Evolutionary conservation across 1,140 invertebrate genomes (phyloP).

Genomic region (Euura lappo): DNA sequence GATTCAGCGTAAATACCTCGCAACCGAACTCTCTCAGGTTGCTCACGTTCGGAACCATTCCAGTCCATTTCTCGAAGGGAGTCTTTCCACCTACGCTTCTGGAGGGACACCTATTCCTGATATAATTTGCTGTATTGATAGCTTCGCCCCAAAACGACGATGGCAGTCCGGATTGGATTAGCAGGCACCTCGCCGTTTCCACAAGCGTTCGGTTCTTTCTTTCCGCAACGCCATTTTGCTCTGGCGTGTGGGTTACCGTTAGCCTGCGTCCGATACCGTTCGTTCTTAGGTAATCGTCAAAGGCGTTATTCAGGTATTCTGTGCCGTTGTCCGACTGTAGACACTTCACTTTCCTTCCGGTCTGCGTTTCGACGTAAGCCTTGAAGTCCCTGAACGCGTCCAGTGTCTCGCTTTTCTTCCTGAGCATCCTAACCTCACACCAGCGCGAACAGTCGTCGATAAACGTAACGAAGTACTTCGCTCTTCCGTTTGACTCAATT

Average conservation of each 20-base stretch:
- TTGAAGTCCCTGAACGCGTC: conserved; percentile 45
- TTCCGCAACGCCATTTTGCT: conserved; percentile 47
- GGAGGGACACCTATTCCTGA: conserved; percentile 35
- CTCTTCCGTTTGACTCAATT: conserved; percentile 39
- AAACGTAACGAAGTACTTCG: conserved; percentile 52
- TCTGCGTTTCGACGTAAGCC: conserved; percentile 42
- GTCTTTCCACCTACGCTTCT: neutral
- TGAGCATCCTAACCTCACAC: conserved; percentile 47
- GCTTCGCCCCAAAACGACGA: conserved; percentile 36
- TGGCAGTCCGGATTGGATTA: conserved; percentile 32
- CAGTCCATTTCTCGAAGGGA: no score
- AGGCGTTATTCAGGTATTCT: conserved; percentile 45
- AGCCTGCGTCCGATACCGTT: conserved; percentile 42
- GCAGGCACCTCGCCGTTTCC: no score
- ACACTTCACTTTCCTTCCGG: conserved; percentile 35
- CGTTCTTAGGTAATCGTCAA: conserved; percentile 39
- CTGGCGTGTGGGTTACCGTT: conserved; percentile 37
- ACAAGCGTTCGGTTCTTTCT: no score
- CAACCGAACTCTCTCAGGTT: conserved; percentile 26
- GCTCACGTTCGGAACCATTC: conserved; percentile 21
- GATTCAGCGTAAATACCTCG: conserved; percentile 20
- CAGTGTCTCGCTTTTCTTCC: conserved; percentile 48
- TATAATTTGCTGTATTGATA: conserved; percentile 34
- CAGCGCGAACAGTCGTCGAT: conserved; percentile 54
- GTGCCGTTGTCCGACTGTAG: conserved; percentile 53